phyloP scores from a whole-genome alignment of 2,888 invertebrate species.

The Himalopsyche kuldschensis region DNA sequence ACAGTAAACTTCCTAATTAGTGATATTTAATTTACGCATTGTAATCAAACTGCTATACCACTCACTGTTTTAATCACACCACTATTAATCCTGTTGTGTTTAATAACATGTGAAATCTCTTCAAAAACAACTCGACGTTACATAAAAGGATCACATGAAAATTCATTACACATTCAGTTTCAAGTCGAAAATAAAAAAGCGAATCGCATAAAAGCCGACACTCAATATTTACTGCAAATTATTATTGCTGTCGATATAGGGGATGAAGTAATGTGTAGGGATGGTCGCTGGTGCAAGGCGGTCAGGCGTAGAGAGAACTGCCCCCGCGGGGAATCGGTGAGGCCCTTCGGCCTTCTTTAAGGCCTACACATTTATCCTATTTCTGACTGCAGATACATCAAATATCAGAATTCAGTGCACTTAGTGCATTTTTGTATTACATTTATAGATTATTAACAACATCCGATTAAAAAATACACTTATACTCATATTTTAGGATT shows the following conservation, averaged over 20 bases:
- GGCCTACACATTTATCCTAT: constrained; percentile 9
- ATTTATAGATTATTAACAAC: background rate
- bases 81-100: too few species aligned
- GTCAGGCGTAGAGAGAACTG: constrained; percentile 16
- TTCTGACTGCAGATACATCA: constrained; percentile 34
- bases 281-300: constrained; percentile 3
- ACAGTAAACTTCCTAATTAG: too few species aligned
- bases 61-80: too few species aligned
- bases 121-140: background rate
- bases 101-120: too few species aligned
- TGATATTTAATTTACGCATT: too few species aligned
- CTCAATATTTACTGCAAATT: constrained; percentile 38
- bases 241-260: constrained; percentile 26
- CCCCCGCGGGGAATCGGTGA: constrained; percentile 17
- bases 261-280: constrained; percentile 12
- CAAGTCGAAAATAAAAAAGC: background rate
- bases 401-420: constrained; percentile 36
- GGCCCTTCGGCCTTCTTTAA: background rate
- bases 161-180: background rate
- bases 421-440: constrained; percentile 28
- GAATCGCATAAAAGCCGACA: constrained; percentile 28
- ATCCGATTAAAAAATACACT: too few species aligned
- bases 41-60: too few species aligned
- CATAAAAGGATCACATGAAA: background rate
- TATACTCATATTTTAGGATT: too few species aligned